Percentiles rank a stretch among this genome's conserved stretches.
phyloP scores from a whole-genome alignment of 2,113 vertebrate species.

The Electrona antarctica region DNA sequence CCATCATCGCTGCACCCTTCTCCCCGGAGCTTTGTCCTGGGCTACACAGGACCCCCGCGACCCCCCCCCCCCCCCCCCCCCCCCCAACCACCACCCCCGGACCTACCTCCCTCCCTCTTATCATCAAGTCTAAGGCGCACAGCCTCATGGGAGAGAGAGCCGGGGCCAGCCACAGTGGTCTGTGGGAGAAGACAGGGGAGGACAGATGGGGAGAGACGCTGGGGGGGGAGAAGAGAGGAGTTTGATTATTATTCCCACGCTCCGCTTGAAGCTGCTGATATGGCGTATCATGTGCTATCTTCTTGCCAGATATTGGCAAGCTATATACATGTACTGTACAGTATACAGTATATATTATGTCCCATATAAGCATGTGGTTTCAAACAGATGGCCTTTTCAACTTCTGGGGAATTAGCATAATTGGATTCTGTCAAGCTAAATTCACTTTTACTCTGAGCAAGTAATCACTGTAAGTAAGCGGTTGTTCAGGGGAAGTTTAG shows the following conservation, averaged over 20 bases:
- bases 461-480: constrained; percentile 16
- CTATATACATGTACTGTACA: constrained; percentile 14
- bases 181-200: constrained; percentile 12
- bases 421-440: constrained; percentile 26
- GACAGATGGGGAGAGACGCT: neutral
- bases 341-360: constrained; percentile 7
- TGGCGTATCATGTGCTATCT: constrained; percentile 17
- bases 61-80: too few relatives aligned
- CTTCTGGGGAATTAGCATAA: constrained; percentile 26
- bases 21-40: constrained; percentile 33
- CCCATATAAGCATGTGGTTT: constrained; percentile 4
- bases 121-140: constrained; percentile 35
- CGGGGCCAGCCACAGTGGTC: constrained; percentile 33
- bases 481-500: neutral
- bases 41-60: constrained; percentile 43
- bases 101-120: neutral
- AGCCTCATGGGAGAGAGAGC: constrained; percentile 18
- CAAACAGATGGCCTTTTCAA: constrained; percentile 12
- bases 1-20: constrained; percentile 31
- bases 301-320: neutral
- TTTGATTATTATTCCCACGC: constrained; percentile 47
- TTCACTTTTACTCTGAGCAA: constrained; percentile 24
- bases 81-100: neutral
- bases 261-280: constrained; percentile 49
- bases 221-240: constrained; percentile 16